Conservation (phyloP, 2,888 invertebrate species). For the Athripsodes cinereus region DNA sequence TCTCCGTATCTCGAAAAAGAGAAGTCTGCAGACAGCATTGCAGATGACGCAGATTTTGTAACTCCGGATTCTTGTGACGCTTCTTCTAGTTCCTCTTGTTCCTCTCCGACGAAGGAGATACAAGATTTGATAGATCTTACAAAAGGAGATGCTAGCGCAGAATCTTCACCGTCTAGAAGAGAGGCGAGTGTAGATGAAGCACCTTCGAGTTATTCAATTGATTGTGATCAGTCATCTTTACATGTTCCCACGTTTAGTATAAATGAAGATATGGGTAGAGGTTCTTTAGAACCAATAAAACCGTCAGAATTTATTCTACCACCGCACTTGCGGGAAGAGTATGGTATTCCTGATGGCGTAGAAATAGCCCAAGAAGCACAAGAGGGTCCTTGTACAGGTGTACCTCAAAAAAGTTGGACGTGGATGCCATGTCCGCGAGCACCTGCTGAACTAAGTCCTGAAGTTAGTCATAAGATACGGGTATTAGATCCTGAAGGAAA, state of each 20-base stretch:
- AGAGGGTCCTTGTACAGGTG: constrained; percentile 4
- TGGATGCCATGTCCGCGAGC: constrained; percentile 21
- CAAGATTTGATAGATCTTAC: constrained; percentile 23
- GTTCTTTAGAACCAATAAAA: constrained; percentile 19
- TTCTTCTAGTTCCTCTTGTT: constrained; percentile 13
- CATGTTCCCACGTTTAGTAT: constrained; percentile 20
- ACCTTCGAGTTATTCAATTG: constrained; percentile 24
- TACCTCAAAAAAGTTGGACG: constrained; percentile 2
- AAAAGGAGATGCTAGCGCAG: constrained; percentile 13
- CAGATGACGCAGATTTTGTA: constrained; percentile 28
- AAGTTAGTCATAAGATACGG: constrained; percentile 14
- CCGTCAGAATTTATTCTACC: constrained; percentile 11
- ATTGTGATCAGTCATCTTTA: constrained; percentile 23
- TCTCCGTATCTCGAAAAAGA: constrained; percentile 26
- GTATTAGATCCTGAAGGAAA: constrained; percentile 25
- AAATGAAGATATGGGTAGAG: constrained; percentile 20
- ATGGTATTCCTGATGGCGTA: constrained; percentile 8
- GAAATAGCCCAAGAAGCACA: constrained; percentile 17
- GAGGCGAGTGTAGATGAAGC: constrained; percentile 20
- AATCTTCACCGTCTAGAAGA: constrained; percentile 13
- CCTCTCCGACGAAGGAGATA: constrained; percentile 21
- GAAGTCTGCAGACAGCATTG: constrained; percentile 24
- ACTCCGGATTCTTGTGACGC: constrained; percentile 34
- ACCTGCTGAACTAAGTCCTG: constrained; percentile 2
- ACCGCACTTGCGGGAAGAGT: constrained; percentile 11